These are phyloP conservation scores for Holacanthus passer DNA, from an alignment of 2,113 vertebrate genomes.

Conservation along the genomic window DNA sequence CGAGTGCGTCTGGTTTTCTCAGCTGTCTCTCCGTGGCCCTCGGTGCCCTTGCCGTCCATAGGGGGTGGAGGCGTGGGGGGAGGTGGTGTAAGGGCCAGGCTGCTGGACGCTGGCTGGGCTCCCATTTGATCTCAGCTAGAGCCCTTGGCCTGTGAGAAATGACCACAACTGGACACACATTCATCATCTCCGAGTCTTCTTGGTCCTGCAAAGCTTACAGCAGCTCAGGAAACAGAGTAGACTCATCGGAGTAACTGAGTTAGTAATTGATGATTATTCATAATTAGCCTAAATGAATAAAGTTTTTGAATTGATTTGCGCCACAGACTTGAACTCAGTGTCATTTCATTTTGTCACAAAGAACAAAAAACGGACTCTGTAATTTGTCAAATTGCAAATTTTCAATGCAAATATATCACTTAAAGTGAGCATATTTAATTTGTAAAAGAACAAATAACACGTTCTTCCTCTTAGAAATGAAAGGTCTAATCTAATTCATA, in stretches of 20 bases:
- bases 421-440: not conserved
- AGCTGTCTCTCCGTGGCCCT: conserved; percentile 80
- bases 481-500: not conserved
- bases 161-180: conserved; percentile 79
- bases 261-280: not conserved
- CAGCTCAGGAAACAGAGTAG: conserved; percentile 29
- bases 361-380: not conserved
- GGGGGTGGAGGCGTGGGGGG: conserved; percentile 61
- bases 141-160: conserved; percentile 82
- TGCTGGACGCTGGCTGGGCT: conserved; percentile 65
- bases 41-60: conserved; percentile 67
- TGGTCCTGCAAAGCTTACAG: conserved; percentile 2
- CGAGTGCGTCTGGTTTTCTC: conserved; percentile 80
- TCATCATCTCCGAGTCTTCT: conserved; percentile 44
- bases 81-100: conserved; percentile 46
- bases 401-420: not conserved
- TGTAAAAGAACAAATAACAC: not conserved
- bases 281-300: not conserved
- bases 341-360: not conserved
- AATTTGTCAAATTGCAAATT: not conserved
- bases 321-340: not conserved
- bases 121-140: conserved; percentile 79
- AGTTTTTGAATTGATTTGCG: not conserved
- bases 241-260: not conserved
- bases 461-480: not conserved